A percentile compares a stretch with the other conserved stretches of the same genome.
These are phyloP conservation scores for Muntiacus reevesi DNA, from an alignment of 2,113 vertebrate species.

Conservation along the genomic window DNA sequence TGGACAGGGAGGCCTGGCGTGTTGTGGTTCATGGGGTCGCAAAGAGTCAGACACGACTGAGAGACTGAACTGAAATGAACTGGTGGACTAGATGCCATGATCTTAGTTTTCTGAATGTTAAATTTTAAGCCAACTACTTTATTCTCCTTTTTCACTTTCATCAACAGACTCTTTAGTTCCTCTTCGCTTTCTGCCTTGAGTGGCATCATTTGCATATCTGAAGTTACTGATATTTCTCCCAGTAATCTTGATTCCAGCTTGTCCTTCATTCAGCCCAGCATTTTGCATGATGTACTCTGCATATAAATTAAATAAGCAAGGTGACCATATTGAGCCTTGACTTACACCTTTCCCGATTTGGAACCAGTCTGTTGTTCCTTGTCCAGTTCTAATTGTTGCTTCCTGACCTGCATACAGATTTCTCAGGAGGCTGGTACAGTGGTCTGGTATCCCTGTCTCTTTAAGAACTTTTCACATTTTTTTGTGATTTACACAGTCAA, in stretches of 20 bases:
- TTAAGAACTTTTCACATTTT: neutral
- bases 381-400: neutral
- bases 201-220: neutral
- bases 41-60: no score
- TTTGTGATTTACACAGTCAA: neutral
- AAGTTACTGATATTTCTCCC: neutral
- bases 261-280: neutral
- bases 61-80: no score
- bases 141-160: neutral
- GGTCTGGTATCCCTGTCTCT: neutral
- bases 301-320: neutral
- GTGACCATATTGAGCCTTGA: neutral
- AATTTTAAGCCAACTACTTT: neutral
- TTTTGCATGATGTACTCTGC: neutral
- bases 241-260: neutral
- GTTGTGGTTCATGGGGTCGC: no score
- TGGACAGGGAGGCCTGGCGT: no score
- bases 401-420: neutral
- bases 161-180: neutral
- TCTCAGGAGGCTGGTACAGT: neutral
- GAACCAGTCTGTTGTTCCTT: neutral
- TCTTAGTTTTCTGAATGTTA: neutral
- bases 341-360: rapidly evolving
- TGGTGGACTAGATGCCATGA: neutral
- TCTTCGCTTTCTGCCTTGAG: neutral